Evolutionary conservation across 1,140 invertebrate genomes (phyloP).

Genomic region (Zeugodacus cucurbitae): DNA sequence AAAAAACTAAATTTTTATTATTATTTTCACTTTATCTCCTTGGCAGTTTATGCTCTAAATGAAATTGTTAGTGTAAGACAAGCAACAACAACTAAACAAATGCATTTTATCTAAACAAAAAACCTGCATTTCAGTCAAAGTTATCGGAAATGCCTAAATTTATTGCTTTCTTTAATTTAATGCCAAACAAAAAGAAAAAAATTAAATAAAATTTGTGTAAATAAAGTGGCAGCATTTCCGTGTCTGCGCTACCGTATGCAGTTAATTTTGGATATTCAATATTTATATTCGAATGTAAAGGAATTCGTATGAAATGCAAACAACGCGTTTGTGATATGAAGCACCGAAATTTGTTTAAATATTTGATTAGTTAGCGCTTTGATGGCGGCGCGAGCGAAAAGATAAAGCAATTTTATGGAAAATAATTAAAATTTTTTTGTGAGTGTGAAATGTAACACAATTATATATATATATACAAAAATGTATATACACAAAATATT

Average conservation of each 20-base stretch:
- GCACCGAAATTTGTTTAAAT: neutral
- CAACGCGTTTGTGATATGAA: neutral
- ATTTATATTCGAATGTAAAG: neutral
- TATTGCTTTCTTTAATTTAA: neutral
- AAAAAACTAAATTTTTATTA: neutral
- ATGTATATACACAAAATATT: too few relatives aligned
- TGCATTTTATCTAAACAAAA: slow-evolving; percentile 2
- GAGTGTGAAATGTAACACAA: too few relatives aligned
- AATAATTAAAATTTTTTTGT: too few relatives aligned
- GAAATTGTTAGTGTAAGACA: neutral
- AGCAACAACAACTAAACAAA: neutral
- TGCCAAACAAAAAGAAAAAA: neutral
- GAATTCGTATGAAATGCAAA: neutral
- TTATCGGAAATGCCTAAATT: neutral
- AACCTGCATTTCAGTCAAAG: neutral
- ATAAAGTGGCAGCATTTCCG: neutral
- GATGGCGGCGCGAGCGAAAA: neutral
- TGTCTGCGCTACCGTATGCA: neutral
- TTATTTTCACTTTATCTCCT: neutral
- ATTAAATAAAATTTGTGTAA: neutral
- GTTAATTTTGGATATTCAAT: neutral
- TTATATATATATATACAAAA: too few relatives aligned
- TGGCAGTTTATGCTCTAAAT: neutral
- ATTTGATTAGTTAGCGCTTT: neutral
- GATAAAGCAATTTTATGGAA: too few relatives aligned